Percentiles rank a stretch among this genome's conserved stretches.
Conservation (phyloP, 2,113 vertebrate genomes). For the Pterophyllum scalare region DNA sequence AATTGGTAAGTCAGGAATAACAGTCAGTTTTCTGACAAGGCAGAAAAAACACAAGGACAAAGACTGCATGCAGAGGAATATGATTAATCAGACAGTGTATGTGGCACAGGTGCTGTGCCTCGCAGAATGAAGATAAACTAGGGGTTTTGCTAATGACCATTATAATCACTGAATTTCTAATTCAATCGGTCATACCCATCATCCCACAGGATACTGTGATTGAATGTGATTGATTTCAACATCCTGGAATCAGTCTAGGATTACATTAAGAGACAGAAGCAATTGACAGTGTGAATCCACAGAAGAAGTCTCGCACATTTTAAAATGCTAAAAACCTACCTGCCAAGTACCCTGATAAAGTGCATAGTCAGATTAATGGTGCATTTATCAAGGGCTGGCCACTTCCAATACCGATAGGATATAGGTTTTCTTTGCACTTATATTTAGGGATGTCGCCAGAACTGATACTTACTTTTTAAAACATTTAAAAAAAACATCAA, state of each 20-base stretch:
- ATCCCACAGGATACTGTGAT: slow-evolving; percentile 22
- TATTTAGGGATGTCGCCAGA: not conserved
- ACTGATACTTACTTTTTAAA: no score
- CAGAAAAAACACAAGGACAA: not conserved
- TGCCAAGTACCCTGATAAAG: not conserved
- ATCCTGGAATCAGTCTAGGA: slow-evolving; percentile 12
- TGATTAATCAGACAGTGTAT: slow-evolving; percentile 66
- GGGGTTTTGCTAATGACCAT: slow-evolving; percentile 39
- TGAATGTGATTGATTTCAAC: slow-evolving; percentile 27
- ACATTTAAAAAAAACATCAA: no score
- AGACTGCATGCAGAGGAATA: not conserved
- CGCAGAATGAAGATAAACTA: slow-evolving; percentile 65
- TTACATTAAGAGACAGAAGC: slow-evolving; percentile 25
- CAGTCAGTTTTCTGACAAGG: not conserved
- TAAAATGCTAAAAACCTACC: not conserved
- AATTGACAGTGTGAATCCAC: slow-evolving; percentile 1
- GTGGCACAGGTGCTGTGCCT: slow-evolving; percentile 65
- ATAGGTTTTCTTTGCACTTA: not conserved
- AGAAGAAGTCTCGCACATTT: not conserved
- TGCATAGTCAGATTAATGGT: not conserved
- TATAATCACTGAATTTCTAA: slow-evolving; percentile 59
- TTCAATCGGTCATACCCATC: slow-evolving; percentile 57
- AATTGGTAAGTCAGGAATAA: not conserved
- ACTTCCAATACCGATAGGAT: not conserved
- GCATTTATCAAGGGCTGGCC: not conserved